phyloP scores from a whole-genome alignment of 2,113 vertebrate genomes.

The Urocitellus parryii region DNA sequence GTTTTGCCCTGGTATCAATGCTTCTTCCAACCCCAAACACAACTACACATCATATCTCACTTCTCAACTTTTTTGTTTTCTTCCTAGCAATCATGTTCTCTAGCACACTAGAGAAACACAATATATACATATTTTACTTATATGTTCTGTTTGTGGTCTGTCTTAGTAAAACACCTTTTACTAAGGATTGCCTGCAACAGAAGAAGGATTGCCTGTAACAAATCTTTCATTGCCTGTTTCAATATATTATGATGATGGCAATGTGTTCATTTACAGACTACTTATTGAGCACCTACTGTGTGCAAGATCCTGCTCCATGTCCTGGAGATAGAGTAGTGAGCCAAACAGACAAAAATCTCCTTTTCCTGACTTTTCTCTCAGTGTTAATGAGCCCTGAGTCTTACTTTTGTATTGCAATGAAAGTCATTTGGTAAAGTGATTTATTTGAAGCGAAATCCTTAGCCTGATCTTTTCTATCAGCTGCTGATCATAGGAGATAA shows the following conservation, averaged over 20 bases:
- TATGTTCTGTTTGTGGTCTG: neutral
- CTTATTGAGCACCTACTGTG: neutral
- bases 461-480: neutral
- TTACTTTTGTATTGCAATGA: neutral
- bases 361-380: neutral
- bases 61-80: slow-evolving; percentile 19
- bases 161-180: neutral
- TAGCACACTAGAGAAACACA: neutral
- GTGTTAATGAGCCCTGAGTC: neutral
- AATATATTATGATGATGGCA: neutral
- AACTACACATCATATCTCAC: neutral
- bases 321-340: neutral
- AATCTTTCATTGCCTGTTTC: neutral
- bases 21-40: too few relatives aligned
- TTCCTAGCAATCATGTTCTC: neutral
- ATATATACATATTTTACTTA: neutral
- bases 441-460: neutral
- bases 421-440: neutral
- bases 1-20: neutral
- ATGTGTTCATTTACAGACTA: neutral
- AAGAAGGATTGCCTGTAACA: neutral
- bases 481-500: neutral
- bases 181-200: neutral
- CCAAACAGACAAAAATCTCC: neutral
- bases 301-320: neutral